Conservation (phyloP, 2,888 invertebrate genomes). For the Cephus pulcher region DNA sequence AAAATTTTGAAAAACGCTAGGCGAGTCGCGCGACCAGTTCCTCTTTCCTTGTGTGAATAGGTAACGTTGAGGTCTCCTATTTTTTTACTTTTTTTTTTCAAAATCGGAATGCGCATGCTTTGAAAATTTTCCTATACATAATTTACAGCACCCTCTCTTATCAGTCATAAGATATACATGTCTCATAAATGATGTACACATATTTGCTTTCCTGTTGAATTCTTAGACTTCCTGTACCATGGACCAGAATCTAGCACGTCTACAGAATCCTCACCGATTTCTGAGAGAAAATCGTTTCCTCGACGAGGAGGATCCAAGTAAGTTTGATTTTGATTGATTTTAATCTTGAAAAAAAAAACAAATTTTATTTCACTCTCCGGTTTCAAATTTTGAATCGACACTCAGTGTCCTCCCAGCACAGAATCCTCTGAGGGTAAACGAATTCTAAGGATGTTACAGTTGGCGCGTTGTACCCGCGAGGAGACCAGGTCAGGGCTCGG, state of each 20-base stretch:
- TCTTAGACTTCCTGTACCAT: slow-evolving; percentile 66
- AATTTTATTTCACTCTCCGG: neutral
- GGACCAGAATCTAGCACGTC: slow-evolving; percentile 68
- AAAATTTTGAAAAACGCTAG: neutral
- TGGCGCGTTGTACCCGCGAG: slow-evolving; percentile 66
- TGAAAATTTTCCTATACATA: neutral
- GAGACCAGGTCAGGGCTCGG: slow-evolving; percentile 66
- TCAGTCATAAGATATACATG: neutral
- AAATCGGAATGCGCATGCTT: neutral
- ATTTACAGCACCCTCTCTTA: neutral
- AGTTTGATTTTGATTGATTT: slow-evolving; percentile 27
- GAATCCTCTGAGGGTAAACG: neutral
- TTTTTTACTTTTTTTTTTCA: neutral
- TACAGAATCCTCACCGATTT: slow-evolving; percentile 68
- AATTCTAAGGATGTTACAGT: slow-evolving; percentile 60
- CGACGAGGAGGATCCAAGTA: slow-evolving; percentile 66
- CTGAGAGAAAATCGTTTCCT: slow-evolving; percentile 68
- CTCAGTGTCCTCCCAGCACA: neutral
- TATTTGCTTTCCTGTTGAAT: neutral
- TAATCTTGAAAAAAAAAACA: neutral
- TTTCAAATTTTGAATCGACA: neutral
- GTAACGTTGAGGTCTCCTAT: neutral
- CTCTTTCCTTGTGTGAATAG: neutral
- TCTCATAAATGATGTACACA: slow-evolving; percentile 8
- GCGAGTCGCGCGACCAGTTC: neutral